Percentiles rank a stretch among this genome's conserved stretches.
phyloP scores from a whole-genome alignment of 2,888 invertebrate species.

The Ophion ventricosus region DNA sequence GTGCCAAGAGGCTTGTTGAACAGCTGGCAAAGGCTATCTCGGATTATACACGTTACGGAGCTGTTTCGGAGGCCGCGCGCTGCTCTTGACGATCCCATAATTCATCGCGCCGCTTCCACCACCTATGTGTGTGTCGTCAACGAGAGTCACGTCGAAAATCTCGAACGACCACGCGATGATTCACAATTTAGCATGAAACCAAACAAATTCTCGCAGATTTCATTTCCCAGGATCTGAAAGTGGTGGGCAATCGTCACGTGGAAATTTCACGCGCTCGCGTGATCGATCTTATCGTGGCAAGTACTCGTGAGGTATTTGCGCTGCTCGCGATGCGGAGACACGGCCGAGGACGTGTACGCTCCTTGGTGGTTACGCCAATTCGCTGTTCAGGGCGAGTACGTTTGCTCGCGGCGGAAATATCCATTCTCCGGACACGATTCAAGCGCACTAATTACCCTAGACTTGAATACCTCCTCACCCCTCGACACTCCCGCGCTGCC shows the following conservation, averaged over 20 bases:
- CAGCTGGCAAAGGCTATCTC: slow-evolving; percentile 37
- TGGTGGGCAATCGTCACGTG: not conserved
- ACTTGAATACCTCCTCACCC: not conserved
- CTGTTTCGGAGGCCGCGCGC: slow-evolving; percentile 24
- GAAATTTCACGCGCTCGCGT: slow-evolving; percentile 6
- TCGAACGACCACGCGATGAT: not conserved
- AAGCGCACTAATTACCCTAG: slow-evolving; percentile 27
- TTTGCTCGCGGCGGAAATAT: slow-evolving; percentile 33
- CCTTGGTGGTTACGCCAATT: slow-evolving; percentile 56
- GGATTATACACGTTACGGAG: slow-evolving; percentile 12
- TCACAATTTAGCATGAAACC: not conserved
- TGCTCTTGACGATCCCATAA: slow-evolving; percentile 9
- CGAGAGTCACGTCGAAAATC: not conserved
- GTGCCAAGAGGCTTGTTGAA: slow-evolving; percentile 49
- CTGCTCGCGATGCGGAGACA: slow-evolving; percentile 24
- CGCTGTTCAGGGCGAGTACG: slow-evolving; percentile 51
- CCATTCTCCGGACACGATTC: not conserved
- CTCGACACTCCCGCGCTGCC: not conserved
- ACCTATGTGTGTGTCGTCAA: not conserved
- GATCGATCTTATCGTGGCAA: not conserved
- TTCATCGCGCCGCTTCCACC: not conserved
- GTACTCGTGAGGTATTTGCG: not conserved
- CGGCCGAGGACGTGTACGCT: not conserved
- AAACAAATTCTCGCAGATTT: not conserved
- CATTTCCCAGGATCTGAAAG: not conserved